These are phyloP conservation scores for Crotalus viridis DNA, from an alignment of 2,113 vertebrate genomes.

Conservation along the genomic window DNA sequence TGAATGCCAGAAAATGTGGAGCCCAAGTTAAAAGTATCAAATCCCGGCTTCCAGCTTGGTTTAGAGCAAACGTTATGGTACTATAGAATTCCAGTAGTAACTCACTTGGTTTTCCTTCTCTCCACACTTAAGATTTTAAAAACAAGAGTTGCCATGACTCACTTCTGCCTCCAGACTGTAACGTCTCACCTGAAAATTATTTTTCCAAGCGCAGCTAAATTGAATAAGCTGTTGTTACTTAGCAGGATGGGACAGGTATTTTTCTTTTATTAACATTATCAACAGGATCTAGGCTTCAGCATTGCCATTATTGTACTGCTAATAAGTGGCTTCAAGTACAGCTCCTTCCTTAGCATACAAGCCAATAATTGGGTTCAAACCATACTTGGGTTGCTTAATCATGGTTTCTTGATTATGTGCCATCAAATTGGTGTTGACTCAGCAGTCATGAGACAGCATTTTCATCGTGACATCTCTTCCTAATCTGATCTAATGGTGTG, in stretches of 20 bases:
- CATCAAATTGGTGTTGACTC: background rate
- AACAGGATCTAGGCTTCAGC: background rate
- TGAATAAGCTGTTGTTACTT: background rate
- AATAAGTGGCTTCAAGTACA: background rate
- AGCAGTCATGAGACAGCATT: background rate
- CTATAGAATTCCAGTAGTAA: background rate
- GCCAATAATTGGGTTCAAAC: background rate
- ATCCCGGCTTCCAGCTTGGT: fast-evolving
- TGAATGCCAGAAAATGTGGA: background rate
- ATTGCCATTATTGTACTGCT: background rate
- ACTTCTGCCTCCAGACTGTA: background rate
- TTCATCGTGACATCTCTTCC: background rate
- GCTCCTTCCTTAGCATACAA: background rate
- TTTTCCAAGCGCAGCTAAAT: background rate
- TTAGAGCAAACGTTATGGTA: background rate
- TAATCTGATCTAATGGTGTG: background rate
- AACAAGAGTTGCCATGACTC: background rate
- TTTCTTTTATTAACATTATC: background rate
- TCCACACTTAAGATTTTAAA: background rate
- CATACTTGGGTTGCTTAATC: background rate
- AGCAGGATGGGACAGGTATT: background rate
- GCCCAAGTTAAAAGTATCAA: background rate
- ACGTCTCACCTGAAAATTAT: background rate
- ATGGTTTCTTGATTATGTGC: background rate
- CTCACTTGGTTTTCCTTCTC: background rate